Conservation (phyloP, 2,113 vertebrate genomes). For the Bagarius yarrelli region DNA sequence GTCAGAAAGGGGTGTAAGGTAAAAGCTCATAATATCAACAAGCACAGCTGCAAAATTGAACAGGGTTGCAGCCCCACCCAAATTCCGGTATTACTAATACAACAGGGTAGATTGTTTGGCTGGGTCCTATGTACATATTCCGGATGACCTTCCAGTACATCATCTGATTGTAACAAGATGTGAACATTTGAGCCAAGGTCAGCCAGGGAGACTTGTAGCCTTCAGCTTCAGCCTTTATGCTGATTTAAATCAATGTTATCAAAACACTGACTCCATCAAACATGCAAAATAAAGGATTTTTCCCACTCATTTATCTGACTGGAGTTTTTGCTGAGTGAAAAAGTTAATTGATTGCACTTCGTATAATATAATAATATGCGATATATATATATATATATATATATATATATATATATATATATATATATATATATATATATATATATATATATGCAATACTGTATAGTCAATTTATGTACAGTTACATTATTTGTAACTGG, state of each 20-base stretch:
- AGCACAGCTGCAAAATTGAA: constrained; percentile 17
- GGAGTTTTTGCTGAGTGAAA: no score
- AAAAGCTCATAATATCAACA: not conserved
- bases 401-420: no score
- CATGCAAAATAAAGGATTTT: no score
- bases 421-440: no score
- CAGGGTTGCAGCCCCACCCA: not conserved
- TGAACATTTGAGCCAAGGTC: not conserved
- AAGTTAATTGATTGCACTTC: no score
- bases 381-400: no score
- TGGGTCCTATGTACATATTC: not conserved
- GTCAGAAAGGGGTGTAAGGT: not conserved
- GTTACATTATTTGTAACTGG: no score
- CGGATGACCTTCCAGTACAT: not conserved
- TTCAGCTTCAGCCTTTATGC: not conserved
- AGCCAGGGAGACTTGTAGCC: not conserved
- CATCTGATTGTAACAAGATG: constrained; percentile 15
- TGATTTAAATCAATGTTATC: not conserved
- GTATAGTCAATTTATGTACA: no score
- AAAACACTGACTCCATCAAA: not conserved
- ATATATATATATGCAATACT: no score
- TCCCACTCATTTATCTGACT: no score
- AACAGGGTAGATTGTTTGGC: constrained; percentile 8
- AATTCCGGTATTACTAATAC: not conserved
- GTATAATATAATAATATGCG: no score